Conservation (phyloP, 1,140 invertebrate species). For the Aphaenogaster rudis region DNA sequence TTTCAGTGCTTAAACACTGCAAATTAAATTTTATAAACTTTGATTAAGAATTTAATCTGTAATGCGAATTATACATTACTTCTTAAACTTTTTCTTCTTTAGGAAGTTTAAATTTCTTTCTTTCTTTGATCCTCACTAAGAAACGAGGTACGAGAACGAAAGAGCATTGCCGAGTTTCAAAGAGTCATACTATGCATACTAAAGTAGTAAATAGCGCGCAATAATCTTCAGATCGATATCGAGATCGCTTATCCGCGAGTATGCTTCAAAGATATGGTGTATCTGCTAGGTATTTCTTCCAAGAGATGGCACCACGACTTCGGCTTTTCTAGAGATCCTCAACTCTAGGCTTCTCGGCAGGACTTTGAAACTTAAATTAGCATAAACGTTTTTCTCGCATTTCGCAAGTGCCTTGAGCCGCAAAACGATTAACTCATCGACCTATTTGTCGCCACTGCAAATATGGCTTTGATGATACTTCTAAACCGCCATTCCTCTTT, state of each 20-base stretch:
- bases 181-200: not conserved
- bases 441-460: not conserved
- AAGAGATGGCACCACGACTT: constrained; percentile 72
- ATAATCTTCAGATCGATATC: constrained; percentile 2
- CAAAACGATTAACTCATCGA: constrained; percentile 22
- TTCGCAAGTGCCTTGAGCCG: not conserved
- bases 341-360: not conserved
- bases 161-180: not conserved
- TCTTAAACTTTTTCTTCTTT: not conserved
- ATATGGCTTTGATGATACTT: not conserved
- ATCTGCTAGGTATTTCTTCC: constrained; percentile 20
- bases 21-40: not conserved
- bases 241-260: not conserved
- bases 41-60: not conserved
- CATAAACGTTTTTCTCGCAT: constrained; percentile 30
- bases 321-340: too few relatives aligned
- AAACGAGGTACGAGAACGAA: not conserved
- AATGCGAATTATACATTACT: not conserved
- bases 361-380: constrained; percentile 38
- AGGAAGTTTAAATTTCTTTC: not conserved
- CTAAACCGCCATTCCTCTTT: not conserved
- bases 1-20: not conserved
- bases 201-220: not conserved
- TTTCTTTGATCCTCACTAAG: not conserved
- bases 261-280: not conserved